Evolutionary conservation across 2,113 vertebrate species (phyloP).

Genomic region (Leucopsar rothschildi): DNA sequence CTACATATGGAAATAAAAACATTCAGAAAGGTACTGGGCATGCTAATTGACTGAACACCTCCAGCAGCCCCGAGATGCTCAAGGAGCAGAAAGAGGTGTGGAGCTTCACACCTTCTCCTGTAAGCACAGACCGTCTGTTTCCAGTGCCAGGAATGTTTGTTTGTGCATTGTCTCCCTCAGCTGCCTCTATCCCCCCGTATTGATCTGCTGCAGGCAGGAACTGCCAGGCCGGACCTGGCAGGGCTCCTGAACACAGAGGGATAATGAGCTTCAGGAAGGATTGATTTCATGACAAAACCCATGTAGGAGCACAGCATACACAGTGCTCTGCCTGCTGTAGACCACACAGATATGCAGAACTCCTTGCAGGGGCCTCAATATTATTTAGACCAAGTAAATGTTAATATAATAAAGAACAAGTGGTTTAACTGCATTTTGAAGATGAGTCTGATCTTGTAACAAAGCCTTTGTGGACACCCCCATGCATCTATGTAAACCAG

Average conservation of each 20-base stretch:
- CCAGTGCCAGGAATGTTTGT: background rate
- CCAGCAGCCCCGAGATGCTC: background rate
- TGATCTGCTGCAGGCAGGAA: background rate
- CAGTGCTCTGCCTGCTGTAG: background rate
- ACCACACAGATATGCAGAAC: background rate
- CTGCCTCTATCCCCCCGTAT: accelerated
- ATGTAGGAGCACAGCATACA: accelerated
- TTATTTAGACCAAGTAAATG: background rate
- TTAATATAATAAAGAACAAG: background rate
- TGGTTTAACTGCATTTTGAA: background rate
- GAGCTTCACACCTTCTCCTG: background rate
- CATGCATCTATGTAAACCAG: background rate
- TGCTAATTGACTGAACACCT: background rate
- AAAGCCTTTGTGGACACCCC: background rate
- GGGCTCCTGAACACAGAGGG: background rate
- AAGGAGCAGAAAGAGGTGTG: background rate
- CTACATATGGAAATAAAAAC: background rate
- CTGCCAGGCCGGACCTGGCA: background rate
- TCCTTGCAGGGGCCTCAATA: background rate
- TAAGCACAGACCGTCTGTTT: background rate
- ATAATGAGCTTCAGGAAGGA: background rate
- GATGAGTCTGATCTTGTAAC: background rate
- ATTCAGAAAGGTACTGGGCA: background rate
- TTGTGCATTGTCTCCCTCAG: background rate
- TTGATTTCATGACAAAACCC: background rate